Conservation (phyloP, 2,888 invertebrate species). For the Eurois occulta region DNA sequence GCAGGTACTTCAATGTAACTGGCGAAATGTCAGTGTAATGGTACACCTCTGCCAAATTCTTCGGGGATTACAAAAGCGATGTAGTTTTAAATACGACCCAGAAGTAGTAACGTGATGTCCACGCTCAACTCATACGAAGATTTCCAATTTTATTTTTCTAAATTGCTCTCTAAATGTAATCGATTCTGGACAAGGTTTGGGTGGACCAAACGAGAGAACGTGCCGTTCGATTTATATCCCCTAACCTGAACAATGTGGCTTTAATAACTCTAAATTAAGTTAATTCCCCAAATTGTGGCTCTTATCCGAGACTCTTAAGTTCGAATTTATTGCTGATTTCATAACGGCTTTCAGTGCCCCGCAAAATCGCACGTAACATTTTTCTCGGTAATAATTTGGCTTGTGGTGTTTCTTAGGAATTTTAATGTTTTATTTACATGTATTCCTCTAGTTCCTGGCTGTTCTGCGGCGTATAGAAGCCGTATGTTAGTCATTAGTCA, state of each 20-base stretch:
- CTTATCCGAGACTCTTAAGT: constrained; percentile 30
- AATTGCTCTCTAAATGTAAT: constrained; percentile 28
- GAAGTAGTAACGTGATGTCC: background rate
- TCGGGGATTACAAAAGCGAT: background rate
- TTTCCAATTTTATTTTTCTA: constrained; percentile 3
- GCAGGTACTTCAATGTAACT: background rate
- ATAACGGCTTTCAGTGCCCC: constrained; percentile 8
- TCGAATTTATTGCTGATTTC: constrained; percentile 37
- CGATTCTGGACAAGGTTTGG: constrained; percentile 34
- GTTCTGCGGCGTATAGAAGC: constrained; percentile 16
- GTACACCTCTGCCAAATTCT: no score
- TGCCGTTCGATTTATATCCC: constrained; percentile 43
- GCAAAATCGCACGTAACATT: constrained; percentile 15
- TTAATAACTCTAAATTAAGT: constrained; percentile 41
- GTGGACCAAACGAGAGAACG: constrained; percentile 14
- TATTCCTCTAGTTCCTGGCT: background rate
- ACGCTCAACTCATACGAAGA: background rate
- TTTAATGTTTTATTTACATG: constrained; percentile 18
- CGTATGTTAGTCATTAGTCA: constrained; percentile 32
- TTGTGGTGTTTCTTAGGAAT: background rate
- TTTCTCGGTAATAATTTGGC: background rate
- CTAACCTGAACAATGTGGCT: constrained; percentile 40
- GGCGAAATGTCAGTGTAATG: background rate
- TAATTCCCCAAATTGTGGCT: constrained; percentile 41
- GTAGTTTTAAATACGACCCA: background rate